Base-by-base conservation (phyloP, 2,113 vertebrate genomes). In the Vireo altiloquus region DNA sequence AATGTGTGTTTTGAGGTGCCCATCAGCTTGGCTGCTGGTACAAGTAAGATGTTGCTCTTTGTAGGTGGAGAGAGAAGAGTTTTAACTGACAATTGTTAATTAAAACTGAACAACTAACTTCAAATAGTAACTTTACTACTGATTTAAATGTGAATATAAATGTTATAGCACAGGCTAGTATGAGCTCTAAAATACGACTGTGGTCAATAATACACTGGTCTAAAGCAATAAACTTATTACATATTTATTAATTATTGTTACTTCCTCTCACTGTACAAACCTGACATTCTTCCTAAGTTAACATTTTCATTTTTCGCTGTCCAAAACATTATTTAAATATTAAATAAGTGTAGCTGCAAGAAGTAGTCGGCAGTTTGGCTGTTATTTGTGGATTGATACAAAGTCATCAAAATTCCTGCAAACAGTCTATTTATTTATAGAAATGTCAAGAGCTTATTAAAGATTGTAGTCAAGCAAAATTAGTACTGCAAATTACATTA, bases 381-480 rank as follows among this genome's bases (percentile, higher is more conserved):
- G 37, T 83, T 86, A 18, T 79, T 90, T 96, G 23, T 40, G 49
- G 59, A 64, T 61, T 90, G 72, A 81, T 89, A 77, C 72, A 44
- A 88, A 95, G 53, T 60, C 52, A 93, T 92, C 56, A 69, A 77
- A 92, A 46, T 68, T 82, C 74, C 27, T 78, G 72, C 47, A 80
- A 92, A 82, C 52, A 80, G 42, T 61, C 11, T 50, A 14, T 86
- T 90, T 92, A 89, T 94, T 94, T 82, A 89, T 70, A 70, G 69
- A 90, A 93, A 95, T 68, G n/a, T 37, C 65, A 97, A 81, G 54
- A 33, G 80, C 84, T 87, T 72, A 27, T 44, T 84, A 47, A 81
- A 92, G 92, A 50, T 44, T 90, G 95, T 90, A 96, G 60, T 83
- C 74, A 95, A 72, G 63, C 66, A 94, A 91, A 96, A 96, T 87